Evolutionary conservation across 2,113 vertebrate genomes (phyloP).

Genomic region (Phrynosoma blainvillii): DNA sequence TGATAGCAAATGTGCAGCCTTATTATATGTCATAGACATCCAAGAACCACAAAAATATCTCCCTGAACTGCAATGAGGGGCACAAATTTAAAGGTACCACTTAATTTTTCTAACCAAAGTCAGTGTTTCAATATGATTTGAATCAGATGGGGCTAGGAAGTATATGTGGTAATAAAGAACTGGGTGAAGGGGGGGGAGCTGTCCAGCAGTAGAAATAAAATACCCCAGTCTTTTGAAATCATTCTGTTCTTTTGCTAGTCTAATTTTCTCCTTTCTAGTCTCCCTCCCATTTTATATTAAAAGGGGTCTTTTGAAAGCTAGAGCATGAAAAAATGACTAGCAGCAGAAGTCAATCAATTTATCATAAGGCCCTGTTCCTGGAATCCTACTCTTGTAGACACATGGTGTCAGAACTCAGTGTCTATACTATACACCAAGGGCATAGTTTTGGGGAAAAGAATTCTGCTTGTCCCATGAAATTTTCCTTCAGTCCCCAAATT

Average conservation of each 20-base stretch:
- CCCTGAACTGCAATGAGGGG: slow-evolving; percentile 62
- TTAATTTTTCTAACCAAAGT: slow-evolving; percentile 71
- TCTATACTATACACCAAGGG: not conserved
- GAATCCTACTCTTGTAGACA: not conserved
- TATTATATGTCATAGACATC: slow-evolving; percentile 63
- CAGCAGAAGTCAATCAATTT: slow-evolving; percentile 31
- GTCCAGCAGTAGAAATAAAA: slow-evolving; percentile 60
- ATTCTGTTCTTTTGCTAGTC: slow-evolving; percentile 12
- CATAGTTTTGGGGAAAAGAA: too few relatives aligned
- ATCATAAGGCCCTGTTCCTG: not conserved
- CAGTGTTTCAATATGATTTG: slow-evolving; percentile 72
- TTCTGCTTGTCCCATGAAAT: too few relatives aligned
- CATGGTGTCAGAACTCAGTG: not conserved
- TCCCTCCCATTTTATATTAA: slow-evolving; percentile 41
- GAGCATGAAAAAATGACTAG: not conserved
- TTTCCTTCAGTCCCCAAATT: too few relatives aligned
- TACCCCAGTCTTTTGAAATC: slow-evolving; percentile 50
- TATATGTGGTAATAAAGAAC: slow-evolving; percentile 63
- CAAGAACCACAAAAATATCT: slow-evolving; percentile 61
- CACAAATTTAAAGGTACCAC: slow-evolving; percentile 63
- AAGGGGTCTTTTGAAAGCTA: slow-evolving; percentile 39
- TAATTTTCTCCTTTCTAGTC: slow-evolving; percentile 57
- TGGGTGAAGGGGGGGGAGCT: slow-evolving; percentile 37
- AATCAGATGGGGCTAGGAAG: slow-evolving; percentile 67
- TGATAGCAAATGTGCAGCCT: slow-evolving; percentile 66